Evolutionary conservation across 2,113 vertebrate species (phyloP), one percentile per base, ranked within the genome.

Genomic region (Rhinogobius similis): DNA sequence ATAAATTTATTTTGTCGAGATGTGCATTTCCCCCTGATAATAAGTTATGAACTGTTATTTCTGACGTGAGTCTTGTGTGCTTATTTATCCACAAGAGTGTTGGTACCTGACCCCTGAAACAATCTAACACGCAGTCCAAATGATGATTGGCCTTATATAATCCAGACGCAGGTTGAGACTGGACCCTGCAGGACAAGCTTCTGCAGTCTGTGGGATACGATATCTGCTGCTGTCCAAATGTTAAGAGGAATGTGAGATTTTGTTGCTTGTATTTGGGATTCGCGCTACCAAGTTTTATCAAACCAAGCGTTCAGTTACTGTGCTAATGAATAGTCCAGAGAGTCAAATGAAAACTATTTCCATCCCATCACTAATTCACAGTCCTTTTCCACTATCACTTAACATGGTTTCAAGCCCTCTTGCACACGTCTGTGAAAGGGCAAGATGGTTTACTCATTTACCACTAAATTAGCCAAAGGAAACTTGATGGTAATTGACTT

Each of bases 241-340:
- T 64, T 52, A 41, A 12, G 50, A 2, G 75, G 63, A 69, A 80
- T 68, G 65, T 70, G 75, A 84, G 72, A 71, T 70, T 73, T 62
- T 48, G 41, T 39, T 59, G 66, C 68, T 78, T 70, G 52, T 64
- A 80, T 50, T 62, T 61, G 43, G 61, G 74, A 80, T 80, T 77
- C 73, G 69, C 59, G 24, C 80, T 65, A 78, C 67, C 53, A 72
- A 66, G 32, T 78, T 74, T 77, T 79, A 85, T 83, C 67, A 59
- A 76, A 67, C 24, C 26, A 39, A 79, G 81, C 76, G 79, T 75
- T 86, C 58, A 65, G 67, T 82, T 86, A 72, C 79, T 39, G 65
- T 68, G 72, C 63, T 74, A 67, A 83, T 79, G 72, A 86, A 83
- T 74, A 75, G 3, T 84, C 55, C 67, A 82, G 27, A 24, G 48